Evolutionary conservation across 2,888 invertebrate species (phyloP), one percentile per base, ranked within the genome.

Genomic region (Rhodophaea formosa): DNA sequence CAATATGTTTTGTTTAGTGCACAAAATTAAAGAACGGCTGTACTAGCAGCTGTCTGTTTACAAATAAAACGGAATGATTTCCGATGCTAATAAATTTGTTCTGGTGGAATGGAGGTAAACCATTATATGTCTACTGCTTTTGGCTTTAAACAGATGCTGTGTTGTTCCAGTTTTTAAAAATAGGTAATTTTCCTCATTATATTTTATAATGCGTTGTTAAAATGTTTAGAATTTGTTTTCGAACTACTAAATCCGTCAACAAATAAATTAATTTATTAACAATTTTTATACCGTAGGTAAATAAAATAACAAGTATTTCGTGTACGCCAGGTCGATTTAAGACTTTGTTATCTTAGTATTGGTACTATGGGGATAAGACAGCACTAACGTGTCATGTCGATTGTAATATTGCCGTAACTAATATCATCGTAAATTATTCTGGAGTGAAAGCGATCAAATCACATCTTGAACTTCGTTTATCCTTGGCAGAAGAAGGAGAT

Each of bases 71-170:
- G 70, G 72, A 81, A 79, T 80, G 80, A 84, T 87, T 85, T 82
- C 82, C 82, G 80, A 80, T 74, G 63, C 70, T 74, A 80, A 83
- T 85, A 85, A 85, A 86, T 79, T 74, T 75, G 69, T 71, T 75
- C 65, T 64, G 71, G 66, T 67, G 69, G 67, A 74, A 68, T 75
- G 72, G 78, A 72, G 71, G 77, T 72, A 75, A 77, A 71, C 79
- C 71, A 75, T 77, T 73, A 75, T 74, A 69, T 68, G 75, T 79
- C 72, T 71, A 69, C 67, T 65, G 61, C 68, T 70, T 72, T 77
- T 77, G 74, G 74, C 77, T 77, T 70, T 65, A 71, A 82, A 79
- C 84, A 84, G 82, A 82, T 76, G 82, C 76, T 79, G 71, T 17
- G 70, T 71, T 68, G 80, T 78, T 76, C 75, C 69, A 73, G 69